phyloP scores from a whole-genome alignment of 2,797 vertebrate genomes.

The Merluccius polli region DNA sequence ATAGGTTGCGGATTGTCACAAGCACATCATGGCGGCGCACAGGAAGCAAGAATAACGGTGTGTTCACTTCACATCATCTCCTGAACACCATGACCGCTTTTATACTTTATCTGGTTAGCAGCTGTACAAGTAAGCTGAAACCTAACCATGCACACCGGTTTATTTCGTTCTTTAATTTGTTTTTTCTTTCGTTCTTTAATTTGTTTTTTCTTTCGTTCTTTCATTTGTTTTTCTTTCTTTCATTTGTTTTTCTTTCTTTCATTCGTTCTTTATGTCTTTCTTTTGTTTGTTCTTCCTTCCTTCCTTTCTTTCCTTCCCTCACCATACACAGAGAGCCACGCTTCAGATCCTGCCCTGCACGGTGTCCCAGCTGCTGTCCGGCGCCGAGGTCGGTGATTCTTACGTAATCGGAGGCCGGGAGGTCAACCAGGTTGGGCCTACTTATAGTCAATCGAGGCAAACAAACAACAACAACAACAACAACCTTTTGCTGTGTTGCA shows the following conservation, averaged over 20 bases:
- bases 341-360: slow-evolving; percentile 54
- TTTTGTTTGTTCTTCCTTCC: neutral
- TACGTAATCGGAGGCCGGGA: slow-evolving; percentile 41
- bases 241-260: too few relatives aligned
- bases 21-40: neutral
- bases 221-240: too few relatives aligned
- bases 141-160: neutral
- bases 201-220: too few relatives aligned
- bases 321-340: slow-evolving; percentile 24
- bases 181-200: too few relatives aligned
- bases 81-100: neutral
- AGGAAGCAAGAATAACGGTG: neutral
- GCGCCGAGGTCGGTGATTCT: slow-evolving; percentile 9
- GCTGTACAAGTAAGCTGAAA: neutral
- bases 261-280: neutral
- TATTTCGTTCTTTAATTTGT: neutral
- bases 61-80: neutral
- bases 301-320: too few relatives aligned
- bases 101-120: neutral
- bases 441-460: neutral
- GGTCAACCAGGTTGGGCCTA: slow-evolving; percentile 51
- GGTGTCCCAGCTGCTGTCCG: slow-evolving; percentile 63
- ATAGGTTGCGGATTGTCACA: neutral
- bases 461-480: neutral
- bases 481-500: neutral